phyloP scores from a whole-genome alignment of 1,140 invertebrate genomes.

The Bombus vancouverensis region DNA sequence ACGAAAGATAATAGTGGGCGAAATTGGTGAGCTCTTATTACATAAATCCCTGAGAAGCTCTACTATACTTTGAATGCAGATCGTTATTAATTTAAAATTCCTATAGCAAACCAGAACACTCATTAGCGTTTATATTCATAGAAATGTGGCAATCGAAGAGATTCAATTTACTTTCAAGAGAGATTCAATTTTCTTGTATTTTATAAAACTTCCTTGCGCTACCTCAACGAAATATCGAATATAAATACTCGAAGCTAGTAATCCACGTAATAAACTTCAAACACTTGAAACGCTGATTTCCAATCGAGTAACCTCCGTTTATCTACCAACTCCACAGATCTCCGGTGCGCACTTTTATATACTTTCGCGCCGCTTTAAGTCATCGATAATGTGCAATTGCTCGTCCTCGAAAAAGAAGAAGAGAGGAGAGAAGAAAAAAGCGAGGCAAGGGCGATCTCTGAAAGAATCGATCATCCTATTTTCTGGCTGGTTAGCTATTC shows the following conservation, averaged over 20 bases:
- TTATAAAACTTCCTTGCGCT: too few relatives aligned
- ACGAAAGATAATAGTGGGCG: too few relatives aligned
- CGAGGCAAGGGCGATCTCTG: not conserved
- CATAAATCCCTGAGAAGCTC: too few relatives aligned
- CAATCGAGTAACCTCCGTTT: not conserved
- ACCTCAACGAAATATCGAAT: not conserved
- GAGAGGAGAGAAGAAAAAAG: not conserved
- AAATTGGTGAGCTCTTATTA: too few relatives aligned
- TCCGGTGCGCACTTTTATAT: not conserved
- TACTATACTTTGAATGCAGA: too few relatives aligned
- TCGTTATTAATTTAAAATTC: too few relatives aligned
- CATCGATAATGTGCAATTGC: not conserved
- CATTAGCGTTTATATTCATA: too few relatives aligned
- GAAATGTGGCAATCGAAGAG: too few relatives aligned
- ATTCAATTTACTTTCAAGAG: not conserved
- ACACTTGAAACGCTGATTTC: not conserved
- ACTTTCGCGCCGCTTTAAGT: not conserved
- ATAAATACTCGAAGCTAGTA: not conserved
- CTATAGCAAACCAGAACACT: too few relatives aligned
- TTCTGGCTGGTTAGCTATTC: constrained; percentile 55
- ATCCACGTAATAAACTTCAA: not conserved
- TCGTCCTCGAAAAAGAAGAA: not conserved
- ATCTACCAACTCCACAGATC: not conserved
- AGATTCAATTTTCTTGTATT: not conserved
- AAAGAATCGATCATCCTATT: constrained; percentile 41